Evolutionary conservation across 2,888 invertebrate genomes (phyloP), one percentile per base, ranked within the genome.

Genomic region (Sesia bembeciformis): DNA sequence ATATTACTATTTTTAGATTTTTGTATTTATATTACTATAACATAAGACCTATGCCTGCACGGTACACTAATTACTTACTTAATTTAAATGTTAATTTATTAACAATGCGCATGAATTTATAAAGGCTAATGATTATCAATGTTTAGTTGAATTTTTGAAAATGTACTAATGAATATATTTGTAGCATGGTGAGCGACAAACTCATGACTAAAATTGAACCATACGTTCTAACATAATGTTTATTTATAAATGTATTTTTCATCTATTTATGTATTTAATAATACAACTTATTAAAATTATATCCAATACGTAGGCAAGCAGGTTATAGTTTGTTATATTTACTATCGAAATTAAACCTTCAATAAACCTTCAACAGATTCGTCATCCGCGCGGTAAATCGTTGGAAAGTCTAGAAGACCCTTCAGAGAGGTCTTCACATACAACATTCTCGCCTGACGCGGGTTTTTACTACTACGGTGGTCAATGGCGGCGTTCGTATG

Each of bases 391-490:
- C 65, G 96, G 96, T 52, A 96, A 96, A 83, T 96, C 96, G 38
- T 90, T 96, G 64, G 96, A 96, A 82, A 95, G 95, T 61, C 87
- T 96, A 62, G 96, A 96, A 78, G 96, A 96, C 69, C 94, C 94
- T 40, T 92, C 91, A 51, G 93, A 93, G 67, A 84, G 93, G 62
- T 84, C 90, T 0, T 90, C 90, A 5, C 92, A 92, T 65, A 90
- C 91, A 53, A 92, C 92, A 2, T 92, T 92, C 70, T 90, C 90
- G 1, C 88, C 91, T 0, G 92, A 93, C 64, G 90, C 91, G 53
- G 90, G 82, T 3, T 77, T 91, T 51, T 92, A 91, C 76, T 91
- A 92, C 60, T 91, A 92, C 60, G 92, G 91, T 59, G 88, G 90
- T 0, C 90, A 92, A 60, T 94, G 94, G 94, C 91, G 94, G 69